Conservation (phyloP, 2,797 vertebrate species). For the Lerista edwardsae region DNA sequence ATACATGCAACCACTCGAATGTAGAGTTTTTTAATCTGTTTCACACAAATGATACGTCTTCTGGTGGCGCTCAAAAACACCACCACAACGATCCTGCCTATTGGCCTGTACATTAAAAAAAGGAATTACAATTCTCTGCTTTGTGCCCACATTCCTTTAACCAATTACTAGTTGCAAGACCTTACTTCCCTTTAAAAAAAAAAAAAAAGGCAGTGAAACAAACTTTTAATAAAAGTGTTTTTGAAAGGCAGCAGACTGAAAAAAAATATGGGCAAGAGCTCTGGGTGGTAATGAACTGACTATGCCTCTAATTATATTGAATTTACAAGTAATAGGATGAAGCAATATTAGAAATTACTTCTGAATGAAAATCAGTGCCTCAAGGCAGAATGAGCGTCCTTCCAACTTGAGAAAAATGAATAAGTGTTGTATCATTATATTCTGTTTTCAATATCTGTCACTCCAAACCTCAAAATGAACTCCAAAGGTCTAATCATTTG, state of each 20-base stretch:
- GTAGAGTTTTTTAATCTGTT: no score
- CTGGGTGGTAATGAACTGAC: constrained; percentile 76
- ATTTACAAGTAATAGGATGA: constrained; percentile 76
- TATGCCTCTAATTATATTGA: constrained; percentile 80
- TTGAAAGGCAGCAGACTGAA: constrained; percentile 72
- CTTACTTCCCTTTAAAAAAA: constrained; percentile 68
- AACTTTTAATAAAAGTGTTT: constrained; percentile 78
- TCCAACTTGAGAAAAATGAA: constrained; percentile 62
- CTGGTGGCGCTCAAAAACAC: neutral
- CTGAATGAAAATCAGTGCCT: constrained; percentile 74
- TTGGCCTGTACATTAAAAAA: neutral
- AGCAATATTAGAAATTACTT: constrained; percentile 74
- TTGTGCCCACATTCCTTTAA: constrained; percentile 63
- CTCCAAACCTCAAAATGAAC: constrained; percentile 59
- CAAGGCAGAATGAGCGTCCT: constrained; percentile 65
- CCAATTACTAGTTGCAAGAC: constrained; percentile 70
- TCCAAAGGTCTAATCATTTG: constrained; percentile 46
- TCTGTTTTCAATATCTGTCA: constrained; percentile 70
- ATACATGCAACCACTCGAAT: neutral
- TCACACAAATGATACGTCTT: neutral
- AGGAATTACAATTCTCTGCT: constrained; percentile 49
- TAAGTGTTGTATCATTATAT: constrained; percentile 67
- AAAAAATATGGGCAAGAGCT: constrained; percentile 67
- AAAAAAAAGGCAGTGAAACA: constrained; percentile 70
- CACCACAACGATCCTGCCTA: neutral